Evolutionary conservation across 2,113 vertebrate genomes (phyloP).

Genomic region (Alethe castanea): DNA sequence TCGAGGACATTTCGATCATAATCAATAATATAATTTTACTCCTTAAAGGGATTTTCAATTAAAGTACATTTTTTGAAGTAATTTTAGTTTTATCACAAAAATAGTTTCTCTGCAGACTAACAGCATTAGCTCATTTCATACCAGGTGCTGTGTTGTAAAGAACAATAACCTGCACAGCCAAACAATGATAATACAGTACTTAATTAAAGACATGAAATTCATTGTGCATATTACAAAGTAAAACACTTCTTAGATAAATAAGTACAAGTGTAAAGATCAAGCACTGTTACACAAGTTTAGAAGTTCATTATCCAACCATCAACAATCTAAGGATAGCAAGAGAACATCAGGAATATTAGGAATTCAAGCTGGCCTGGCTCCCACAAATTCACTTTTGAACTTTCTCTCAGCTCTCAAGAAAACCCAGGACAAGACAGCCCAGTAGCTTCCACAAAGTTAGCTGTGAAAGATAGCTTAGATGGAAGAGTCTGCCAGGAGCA

Average conservation of each 20-base stretch:
- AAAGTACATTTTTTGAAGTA: slow-evolving; percentile 67
- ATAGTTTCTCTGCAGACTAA: not conserved
- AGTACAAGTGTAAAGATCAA: not conserved
- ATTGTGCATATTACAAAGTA: not conserved
- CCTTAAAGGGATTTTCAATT: slow-evolving; percentile 77
- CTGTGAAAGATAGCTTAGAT: not conserved
- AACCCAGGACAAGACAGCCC: not conserved
- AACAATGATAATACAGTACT: not conserved
- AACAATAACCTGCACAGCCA: not conserved
- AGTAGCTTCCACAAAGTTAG: not conserved
- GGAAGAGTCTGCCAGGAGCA: not conserved
- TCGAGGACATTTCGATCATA: slow-evolving; percentile 72
- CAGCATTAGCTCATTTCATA: slow-evolving; percentile 50
- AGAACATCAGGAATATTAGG: not conserved
- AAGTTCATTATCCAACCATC: not conserved
- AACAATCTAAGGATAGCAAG: not conserved
- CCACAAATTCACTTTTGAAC: not conserved
- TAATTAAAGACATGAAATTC: not conserved
- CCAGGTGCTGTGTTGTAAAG: not conserved
- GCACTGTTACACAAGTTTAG: not conserved
- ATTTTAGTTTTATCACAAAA: slow-evolving; percentile 67
- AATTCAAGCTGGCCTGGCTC: not conserved
- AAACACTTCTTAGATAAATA: not conserved
- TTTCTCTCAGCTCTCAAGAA: not conserved
- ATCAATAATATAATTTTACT: slow-evolving; percentile 80